Evolutionary conservation across 2,888 invertebrate species (phyloP), one percentile per base, ranked within the genome.

Genomic region (Troglohyphantes excavatus): DNA sequence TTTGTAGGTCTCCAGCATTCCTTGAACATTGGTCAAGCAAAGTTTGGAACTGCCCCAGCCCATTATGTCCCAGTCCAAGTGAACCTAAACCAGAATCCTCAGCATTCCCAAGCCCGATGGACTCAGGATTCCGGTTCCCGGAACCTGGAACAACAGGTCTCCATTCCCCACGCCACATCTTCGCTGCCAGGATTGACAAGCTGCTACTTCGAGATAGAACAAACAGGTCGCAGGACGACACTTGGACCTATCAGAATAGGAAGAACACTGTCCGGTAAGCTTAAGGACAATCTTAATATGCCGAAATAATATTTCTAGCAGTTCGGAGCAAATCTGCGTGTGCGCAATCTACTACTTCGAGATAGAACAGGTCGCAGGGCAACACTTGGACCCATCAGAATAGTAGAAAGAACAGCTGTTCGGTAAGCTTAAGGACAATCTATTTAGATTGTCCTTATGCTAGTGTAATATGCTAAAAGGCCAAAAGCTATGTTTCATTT

Each of bases 11-110:
- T 81, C 11, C 87, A 88, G 53, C 87, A 88, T 81, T 81, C 87
- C 72, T 73, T 87, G 79, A 87, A 72, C 33, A 81, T 79, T 27
- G 87, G 87, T 39, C 87, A 87, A 87, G 87, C 65, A 23, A 88
- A 88, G 59, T 88, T 88, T 29, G 87, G 87, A 59, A 88, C 87
- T 9, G 81, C 81, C 39, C 87, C 87, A 26, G 67, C 87, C 29
- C 81, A 88, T 26, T 87, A 87, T 72, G 65, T 72, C 6, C 79
- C 86, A 72, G 83, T 73, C 26, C 83, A 72, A 83, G 84, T 63
- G 19, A 84, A 61, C 23, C 43, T 61, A 9, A 82, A 21, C 27
- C 72, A 63, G 11, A 83, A 65, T 63, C 29, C 59, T n/a, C 68
- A 27, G 7, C 67, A 85, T 68, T 78, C 79, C 11, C 59, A 72